Evolutionary conservation across 1,140 invertebrate genomes (phyloP).

Genomic region (Pseudomyrmex flavicornis): DNA sequence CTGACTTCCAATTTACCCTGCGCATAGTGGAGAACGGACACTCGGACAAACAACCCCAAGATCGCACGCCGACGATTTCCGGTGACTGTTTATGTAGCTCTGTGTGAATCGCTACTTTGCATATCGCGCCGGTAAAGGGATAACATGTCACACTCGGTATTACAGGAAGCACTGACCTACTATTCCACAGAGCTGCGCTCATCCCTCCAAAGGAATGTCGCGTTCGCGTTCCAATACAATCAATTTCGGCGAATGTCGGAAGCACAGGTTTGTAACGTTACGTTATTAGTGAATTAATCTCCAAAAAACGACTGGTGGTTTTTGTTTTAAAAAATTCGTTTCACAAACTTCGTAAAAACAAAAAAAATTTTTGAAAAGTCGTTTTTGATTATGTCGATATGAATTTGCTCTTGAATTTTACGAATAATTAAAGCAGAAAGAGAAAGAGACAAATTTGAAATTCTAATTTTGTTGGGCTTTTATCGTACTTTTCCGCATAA

Average conservation of each 20-base stretch:
- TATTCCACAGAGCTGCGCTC: neutral
- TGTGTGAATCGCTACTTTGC: constrained; percentile 35
- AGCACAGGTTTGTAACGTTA: neutral
- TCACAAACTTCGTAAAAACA: neutral
- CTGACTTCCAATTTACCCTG: constrained; percentile 32
- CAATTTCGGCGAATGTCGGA: constrained; percentile 7
- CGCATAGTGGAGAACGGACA: neutral
- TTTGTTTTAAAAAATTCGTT: neutral
- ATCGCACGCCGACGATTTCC: constrained; percentile 26
- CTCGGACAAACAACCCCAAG: constrained; percentile 52
- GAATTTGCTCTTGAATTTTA: neutral
- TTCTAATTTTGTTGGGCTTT: neutral
- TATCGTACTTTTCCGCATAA: constrained; percentile 1
- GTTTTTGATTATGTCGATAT: neutral
- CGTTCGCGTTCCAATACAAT: constrained; percentile 3
- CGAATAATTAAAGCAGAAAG: neutral
- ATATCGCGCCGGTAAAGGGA: constrained; percentile 28
- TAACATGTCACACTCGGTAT: neutral
- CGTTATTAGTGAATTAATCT: too few relatives aligned
- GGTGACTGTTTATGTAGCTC: constrained; percentile 38
- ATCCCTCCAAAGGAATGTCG: neutral
- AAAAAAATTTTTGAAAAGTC: neutral
- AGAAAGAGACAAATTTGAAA: constrained; percentile 17
- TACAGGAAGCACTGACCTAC: neutral
- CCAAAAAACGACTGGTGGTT: too few relatives aligned